Percentiles rank a stretch among this genome's conserved stretches.
These are phyloP conservation scores for Pseudorasbora parva DNA, from an alignment of 2,113 vertebrate genomes.

Conservation along the genomic window DNA sequence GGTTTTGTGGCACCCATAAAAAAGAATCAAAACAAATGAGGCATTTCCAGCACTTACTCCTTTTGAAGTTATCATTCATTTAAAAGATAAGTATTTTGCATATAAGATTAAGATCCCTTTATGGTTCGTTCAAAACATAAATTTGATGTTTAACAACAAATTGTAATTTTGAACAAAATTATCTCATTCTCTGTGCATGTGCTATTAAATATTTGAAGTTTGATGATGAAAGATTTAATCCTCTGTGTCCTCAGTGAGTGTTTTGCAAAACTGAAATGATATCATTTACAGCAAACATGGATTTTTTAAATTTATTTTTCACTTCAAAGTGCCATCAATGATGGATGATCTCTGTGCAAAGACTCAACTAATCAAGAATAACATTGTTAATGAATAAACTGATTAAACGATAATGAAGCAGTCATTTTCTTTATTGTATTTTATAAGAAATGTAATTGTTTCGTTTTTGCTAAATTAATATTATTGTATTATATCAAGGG, in stretches of 20 bases:
- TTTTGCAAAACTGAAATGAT: background rate
- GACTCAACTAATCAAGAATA: background rate
- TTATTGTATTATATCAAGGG: slow-evolving; percentile 3
- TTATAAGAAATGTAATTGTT: background rate
- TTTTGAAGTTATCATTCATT: no score
- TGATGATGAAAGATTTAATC: no score
- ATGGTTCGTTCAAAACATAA: no score
- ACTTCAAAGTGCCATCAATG: background rate
- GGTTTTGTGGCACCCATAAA: background rate
- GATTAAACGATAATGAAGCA: background rate
- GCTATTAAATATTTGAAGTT: no score
- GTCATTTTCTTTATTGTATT: background rate
- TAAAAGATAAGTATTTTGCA: no score
- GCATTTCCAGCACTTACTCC: background rate
- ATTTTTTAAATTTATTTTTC: background rate
- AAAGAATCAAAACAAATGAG: background rate
- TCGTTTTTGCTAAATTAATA: background rate
- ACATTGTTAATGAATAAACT: background rate
- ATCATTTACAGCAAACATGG: background rate
- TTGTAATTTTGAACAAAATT: no score
- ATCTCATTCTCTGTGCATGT: no score
- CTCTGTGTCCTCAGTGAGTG: no score
- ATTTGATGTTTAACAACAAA: no score
- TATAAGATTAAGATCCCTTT: no score
- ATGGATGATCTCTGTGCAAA: background rate